A percentile compares a stretch with the other conserved stretches of the same genome.
Evolutionary conservation across 2,888 invertebrate genomes (phyloP).

Genomic region (Eupithecia subumbrata): DNA sequence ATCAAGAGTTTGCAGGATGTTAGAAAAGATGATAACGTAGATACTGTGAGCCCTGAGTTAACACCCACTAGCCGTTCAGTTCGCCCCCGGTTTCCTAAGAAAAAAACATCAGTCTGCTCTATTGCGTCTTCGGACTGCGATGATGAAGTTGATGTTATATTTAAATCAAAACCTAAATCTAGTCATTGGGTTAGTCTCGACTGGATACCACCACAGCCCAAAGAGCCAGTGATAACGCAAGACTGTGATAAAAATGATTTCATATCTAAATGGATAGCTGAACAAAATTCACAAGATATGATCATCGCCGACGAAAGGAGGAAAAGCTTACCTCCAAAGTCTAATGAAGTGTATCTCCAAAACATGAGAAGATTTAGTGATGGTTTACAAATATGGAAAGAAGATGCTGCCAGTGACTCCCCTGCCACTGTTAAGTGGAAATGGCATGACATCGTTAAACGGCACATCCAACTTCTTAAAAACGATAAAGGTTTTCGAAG

Average conservation of each 20-base stretch:
- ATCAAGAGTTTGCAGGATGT: slow-evolving; percentile 82
- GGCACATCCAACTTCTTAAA: slow-evolving; percentile 77
- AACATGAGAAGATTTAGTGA: slow-evolving; percentile 81
- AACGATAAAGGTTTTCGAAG: slow-evolving; percentile 78
- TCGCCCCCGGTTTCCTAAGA: slow-evolving; percentile 76
- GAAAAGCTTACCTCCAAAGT: slow-evolving; percentile 80
- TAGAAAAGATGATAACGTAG: slow-evolving; percentile 72
- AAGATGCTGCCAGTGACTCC: slow-evolving; percentile 81
- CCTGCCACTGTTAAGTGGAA: slow-evolving; percentile 81
- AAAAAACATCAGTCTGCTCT: slow-evolving; percentile 81
- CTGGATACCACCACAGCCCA: slow-evolving; percentile 81
- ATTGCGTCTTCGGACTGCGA: slow-evolving; percentile 82
- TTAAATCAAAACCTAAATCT: slow-evolving; percentile 84
- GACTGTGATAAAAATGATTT: slow-evolving; percentile 84
- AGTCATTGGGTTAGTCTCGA: slow-evolving; percentile 84
- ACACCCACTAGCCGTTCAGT: slow-evolving; percentile 68
- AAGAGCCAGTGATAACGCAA: slow-evolving; percentile 79
- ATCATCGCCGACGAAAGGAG: slow-evolving; percentile 77
- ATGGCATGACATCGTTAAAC: slow-evolving; percentile 82
- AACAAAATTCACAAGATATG: slow-evolving; percentile 78
- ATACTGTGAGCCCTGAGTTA: slow-evolving; percentile 63
- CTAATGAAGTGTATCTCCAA: slow-evolving; percentile 79
- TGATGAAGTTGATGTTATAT: slow-evolving; percentile 82
- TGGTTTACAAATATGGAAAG: slow-evolving; percentile 80
- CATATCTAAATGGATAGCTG: slow-evolving; percentile 82